Evolutionary conservation across 2,888 invertebrate genomes (phyloP).

Genomic region (Ophion obscuratus): DNA sequence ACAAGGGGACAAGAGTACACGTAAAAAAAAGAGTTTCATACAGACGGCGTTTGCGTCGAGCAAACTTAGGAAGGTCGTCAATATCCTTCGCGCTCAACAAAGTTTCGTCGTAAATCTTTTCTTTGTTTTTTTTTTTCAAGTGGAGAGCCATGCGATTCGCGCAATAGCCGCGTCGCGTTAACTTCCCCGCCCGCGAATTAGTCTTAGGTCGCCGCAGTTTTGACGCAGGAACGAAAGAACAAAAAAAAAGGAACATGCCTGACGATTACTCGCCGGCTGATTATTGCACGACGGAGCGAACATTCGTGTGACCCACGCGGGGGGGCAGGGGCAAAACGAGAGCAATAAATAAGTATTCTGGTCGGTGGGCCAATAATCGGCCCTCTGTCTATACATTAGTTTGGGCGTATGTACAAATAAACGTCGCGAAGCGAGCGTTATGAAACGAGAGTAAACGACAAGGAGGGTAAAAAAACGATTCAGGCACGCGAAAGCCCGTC

Average conservation of each 20-base stretch:
- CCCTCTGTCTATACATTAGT: conserved; percentile 68
- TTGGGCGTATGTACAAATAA: conserved; percentile 70
- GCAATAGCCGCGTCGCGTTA: not conserved
- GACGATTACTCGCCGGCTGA: conserved; percentile 11
- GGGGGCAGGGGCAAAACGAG: conserved; percentile 13
- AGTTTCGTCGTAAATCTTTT: conserved; percentile 24
- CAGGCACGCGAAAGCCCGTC: too few relatives aligned
- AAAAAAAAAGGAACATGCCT: not conserved
- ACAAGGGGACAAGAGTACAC: conserved; percentile 15
- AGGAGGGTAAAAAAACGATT: too few relatives aligned
- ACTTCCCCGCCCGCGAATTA: too few relatives aligned
- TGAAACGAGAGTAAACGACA: not conserved
- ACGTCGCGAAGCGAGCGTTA: conserved; percentile 57
- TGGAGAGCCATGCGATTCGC: conserved; percentile 23
- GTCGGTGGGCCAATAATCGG: conserved; percentile 68
- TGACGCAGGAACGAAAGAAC: conserved; percentile 6
- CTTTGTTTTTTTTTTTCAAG: conserved; percentile 34
- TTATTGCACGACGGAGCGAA: conserved; percentile 68
- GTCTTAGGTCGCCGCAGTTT: not conserved
- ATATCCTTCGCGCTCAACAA: conserved; percentile 21
- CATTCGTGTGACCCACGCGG: conserved; percentile 35
- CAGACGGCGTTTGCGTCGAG: conserved; percentile 54
- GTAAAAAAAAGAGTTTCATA: conserved; percentile 22
- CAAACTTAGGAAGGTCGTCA: conserved; percentile 55
- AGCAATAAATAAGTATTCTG: conserved; percentile 70